Evolutionary conservation across 64 coral and sea anemone genomes (phyloP), one percentile per base, ranked within the genome.

Genomic region (Orbicella faveolata): DNA sequence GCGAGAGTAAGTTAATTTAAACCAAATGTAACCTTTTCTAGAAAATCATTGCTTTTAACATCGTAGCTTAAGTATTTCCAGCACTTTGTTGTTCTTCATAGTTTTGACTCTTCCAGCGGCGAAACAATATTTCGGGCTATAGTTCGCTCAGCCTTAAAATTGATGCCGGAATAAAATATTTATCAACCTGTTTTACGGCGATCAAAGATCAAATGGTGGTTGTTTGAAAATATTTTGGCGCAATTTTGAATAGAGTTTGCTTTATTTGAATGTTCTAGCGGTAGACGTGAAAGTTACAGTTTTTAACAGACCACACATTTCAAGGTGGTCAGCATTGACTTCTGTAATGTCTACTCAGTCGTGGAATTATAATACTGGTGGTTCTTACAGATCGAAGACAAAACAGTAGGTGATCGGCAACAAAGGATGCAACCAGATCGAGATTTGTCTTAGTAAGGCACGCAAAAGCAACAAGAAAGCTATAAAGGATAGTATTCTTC

Each of bases 1-100:
- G 25, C 2, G 57, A 70, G 57, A 88, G 97, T 99, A 90, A 96
- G 97, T 97, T 66, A 83, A 48, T 59, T 13, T 1, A 1, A 59
- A 68, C 68, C 83, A 34, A 79, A 77, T 53, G 75, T 92, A 61
- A 87, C 8, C 6, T 67, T 67, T 70, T 23, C 21, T 11, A 26
- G 21, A n/a, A 25, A 0, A 26, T 70, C 25, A 25, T 70, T 70
- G 8, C 18, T 21, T 10, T 67, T 39, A 62, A 35, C 20, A 9
- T 64, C 30, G 33, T 36, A 52, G 37, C 10, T 63, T 82, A 20
- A 5, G 23, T 20, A 10, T 34, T 3, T 20, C 19, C 9, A 64
- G 18, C 7, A 52, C 36, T 26, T 85, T 85, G 62, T 44, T 85
- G 10, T 73, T 30, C 10, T 72, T 72, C 53, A 16, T n/a, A 20